phyloP scores from a whole-genome alignment of 2,888 invertebrate species.

The Tiphia femorata region DNA sequence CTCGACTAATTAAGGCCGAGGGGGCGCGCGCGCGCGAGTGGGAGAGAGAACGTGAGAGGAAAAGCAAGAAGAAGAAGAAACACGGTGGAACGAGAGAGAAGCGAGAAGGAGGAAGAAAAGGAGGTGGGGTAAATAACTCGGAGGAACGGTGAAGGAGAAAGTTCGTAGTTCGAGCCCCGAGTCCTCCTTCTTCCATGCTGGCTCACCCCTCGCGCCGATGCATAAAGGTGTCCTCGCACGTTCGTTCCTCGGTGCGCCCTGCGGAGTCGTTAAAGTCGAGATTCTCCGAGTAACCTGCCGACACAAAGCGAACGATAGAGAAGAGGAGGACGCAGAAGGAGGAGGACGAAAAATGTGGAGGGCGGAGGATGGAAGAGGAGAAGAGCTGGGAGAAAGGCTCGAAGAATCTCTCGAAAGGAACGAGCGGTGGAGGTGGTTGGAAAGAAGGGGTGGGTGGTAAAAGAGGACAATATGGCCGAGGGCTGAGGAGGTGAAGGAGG shows the following conservation, averaged over 20 bases:
- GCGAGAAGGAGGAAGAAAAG: neutral
- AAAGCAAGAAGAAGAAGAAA: too few species aligned
- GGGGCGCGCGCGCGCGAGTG: too few species aligned
- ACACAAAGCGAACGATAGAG: neutral
- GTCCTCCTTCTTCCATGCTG: too few species aligned
- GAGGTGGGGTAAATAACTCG: neutral
- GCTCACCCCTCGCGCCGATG: too few species aligned
- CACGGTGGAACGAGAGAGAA: neutral
- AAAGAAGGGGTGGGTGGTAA: neutral
- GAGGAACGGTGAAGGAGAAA: neutral
- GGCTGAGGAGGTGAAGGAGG: neutral
- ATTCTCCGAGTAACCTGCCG: slow-evolving; percentile 17
- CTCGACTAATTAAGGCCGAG: too few species aligned
- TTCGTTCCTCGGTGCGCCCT: slow-evolving; percentile 7
- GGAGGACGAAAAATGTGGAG: too few species aligned
- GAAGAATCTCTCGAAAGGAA: too few species aligned
- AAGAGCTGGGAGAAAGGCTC: too few species aligned
- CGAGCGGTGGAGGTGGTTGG: neutral
- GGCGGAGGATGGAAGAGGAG: neutral
- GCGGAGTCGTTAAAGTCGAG: slow-evolving; percentile 18
- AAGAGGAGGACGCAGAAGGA: neutral
- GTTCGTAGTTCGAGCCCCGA: too few species aligned
- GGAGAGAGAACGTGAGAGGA: too few species aligned
- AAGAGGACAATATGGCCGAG: neutral
- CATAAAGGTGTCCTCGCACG: neutral